Evolutionary conservation across 2,888 invertebrate genomes (phyloP).

Genomic region (Lampropteryx suffumata): DNA sequence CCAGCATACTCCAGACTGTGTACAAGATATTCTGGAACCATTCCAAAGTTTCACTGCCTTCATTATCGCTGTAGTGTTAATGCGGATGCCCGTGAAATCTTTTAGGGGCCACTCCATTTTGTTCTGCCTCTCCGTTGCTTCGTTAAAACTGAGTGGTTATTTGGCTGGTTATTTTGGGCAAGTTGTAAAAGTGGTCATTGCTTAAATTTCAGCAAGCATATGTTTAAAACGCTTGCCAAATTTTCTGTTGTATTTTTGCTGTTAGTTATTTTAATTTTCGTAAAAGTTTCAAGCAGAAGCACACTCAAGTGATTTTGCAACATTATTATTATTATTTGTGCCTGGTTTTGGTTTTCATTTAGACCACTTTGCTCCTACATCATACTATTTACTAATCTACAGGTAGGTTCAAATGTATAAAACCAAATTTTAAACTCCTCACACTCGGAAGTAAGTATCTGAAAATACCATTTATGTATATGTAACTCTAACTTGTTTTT

Average conservation of each 20-base stretch:
- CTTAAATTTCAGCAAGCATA: conserved; percentile 35
- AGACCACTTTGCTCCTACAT: no score
- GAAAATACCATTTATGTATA: no score
- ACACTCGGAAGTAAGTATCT: no score
- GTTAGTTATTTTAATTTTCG: conserved; percentile 6
- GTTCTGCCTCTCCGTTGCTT: conserved; percentile 67
- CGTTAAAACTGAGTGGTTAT: conserved; percentile 73
- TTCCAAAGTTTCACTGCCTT: conserved; percentile 73
- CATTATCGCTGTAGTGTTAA: conserved; percentile 74
- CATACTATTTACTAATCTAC: no score
- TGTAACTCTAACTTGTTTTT: no score
- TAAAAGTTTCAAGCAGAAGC: conserved; percentile 7
- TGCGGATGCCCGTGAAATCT: conserved; percentile 74
- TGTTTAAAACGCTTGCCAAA: conserved; percentile 25
- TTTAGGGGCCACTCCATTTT: conserved; percentile 67
- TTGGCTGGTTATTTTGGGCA: conserved; percentile 60
- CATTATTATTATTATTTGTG: not conserved
- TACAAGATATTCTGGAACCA: conserved; percentile 67
- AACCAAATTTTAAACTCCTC: no score
- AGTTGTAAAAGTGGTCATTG: conserved; percentile 47
- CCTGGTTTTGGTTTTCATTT: not conserved
- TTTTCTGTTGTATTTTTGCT: conserved; percentile 16
- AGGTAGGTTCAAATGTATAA: no score
- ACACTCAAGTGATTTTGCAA: not conserved
- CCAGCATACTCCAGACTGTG: conserved; percentile 48